Conservation (phyloP, 1,140 invertebrate species). For the Subanguina moxae region DNA sequence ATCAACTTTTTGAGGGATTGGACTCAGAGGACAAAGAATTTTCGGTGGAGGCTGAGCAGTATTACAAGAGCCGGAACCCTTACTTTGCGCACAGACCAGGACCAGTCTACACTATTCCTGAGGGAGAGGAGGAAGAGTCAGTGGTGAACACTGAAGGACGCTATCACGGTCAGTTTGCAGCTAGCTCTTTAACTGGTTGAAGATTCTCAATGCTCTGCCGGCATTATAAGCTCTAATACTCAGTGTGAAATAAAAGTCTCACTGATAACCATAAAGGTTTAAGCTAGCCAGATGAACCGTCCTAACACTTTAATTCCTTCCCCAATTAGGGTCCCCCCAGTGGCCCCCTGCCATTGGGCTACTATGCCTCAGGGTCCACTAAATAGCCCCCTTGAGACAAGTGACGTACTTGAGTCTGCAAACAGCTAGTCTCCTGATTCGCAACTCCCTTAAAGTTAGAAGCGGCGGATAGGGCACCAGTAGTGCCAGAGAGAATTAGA, state of each 20-base stretch:
- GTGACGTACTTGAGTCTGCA: neutral
- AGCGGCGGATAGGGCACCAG: neutral
- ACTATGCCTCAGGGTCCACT: too few species aligned
- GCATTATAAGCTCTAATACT: too few species aligned
- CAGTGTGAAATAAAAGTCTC: too few species aligned
- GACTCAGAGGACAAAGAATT: constrained; percentile 54
- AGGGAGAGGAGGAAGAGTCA: constrained; percentile 50
- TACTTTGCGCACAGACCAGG: constrained; percentile 44
- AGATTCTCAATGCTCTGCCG: neutral
- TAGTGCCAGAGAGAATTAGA: neutral
- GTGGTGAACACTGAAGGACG: constrained; percentile 43
- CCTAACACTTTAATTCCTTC: too few species aligned
- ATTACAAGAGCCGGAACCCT: constrained; percentile 36
- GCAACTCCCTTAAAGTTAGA: neutral
- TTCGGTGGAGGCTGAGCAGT: constrained; percentile 37
- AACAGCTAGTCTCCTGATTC: neutral
- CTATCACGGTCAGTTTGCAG: constrained; percentile 31
- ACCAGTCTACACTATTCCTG: constrained; percentile 58
- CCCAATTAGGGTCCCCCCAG: too few species aligned
- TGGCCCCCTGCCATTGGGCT: too few species aligned
- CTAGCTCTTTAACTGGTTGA: neutral
- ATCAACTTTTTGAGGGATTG: constrained; percentile 37
- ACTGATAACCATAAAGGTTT: too few species aligned
- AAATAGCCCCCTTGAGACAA: too few species aligned
- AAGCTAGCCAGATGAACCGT: too few species aligned